These are phyloP conservation scores for Brachionus sp. DNA, from an alignment of 1,140 invertebrate genomes.

Conservation along the genomic window DNA sequence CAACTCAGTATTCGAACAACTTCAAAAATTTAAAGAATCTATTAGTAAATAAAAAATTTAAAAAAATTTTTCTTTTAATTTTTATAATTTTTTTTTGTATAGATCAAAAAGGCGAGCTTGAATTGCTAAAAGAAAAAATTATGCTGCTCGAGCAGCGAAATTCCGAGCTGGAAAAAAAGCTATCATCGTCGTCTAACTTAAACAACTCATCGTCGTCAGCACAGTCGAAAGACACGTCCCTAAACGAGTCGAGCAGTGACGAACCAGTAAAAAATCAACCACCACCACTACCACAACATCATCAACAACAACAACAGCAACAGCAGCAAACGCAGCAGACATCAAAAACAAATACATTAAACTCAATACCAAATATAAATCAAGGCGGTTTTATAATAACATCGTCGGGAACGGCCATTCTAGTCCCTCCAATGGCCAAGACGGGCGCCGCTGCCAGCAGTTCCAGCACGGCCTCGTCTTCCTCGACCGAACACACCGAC, in stretches of 20 bases:
- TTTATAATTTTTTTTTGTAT: background rate
- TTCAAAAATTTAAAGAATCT: slow-evolving; percentile 20
- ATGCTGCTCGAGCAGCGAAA: slow-evolving; percentile 25
- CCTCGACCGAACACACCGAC: background rate
- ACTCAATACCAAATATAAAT: slow-evolving; percentile 43
- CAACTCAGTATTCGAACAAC: slow-evolving; percentile 9
- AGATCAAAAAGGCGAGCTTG: slow-evolving; percentile 23
- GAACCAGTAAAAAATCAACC: background rate
- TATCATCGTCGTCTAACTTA: background rate
- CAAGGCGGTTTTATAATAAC: slow-evolving; percentile 45
- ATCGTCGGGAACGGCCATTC: slow-evolving; percentile 6
- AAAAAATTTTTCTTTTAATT: background rate
- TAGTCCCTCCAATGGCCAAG: slow-evolving; percentile 31
- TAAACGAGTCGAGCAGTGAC: slow-evolving; percentile 27
- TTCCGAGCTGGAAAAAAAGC: slow-evolving; percentile 42
- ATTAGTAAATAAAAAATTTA: background rate
- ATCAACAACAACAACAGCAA: background rate
- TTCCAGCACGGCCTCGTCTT: background rate
- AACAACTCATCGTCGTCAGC: slow-evolving; percentile 27
- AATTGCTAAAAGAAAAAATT: slow-evolving; percentile 37
- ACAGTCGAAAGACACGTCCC: slow-evolving; percentile 3
- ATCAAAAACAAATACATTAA: background rate
- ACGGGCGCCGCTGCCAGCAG: background rate
- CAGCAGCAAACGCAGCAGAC: background rate
- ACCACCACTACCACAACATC: background rate